phyloP scores from a whole-genome alignment of 1,140 invertebrate genomes.

The Thalassaphorura encarpata region DNA sequence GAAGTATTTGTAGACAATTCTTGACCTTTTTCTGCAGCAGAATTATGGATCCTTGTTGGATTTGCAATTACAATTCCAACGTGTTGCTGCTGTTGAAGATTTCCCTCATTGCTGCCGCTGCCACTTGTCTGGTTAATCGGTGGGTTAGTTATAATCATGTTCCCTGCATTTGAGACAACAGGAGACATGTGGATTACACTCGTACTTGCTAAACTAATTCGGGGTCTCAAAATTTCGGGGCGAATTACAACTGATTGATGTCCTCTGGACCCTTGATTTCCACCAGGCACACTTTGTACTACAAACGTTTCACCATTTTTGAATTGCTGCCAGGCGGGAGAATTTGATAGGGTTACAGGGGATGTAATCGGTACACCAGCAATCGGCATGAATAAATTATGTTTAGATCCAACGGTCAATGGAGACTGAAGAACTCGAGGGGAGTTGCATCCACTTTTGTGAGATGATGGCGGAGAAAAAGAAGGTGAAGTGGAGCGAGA shows the following conservation, averaged over 20 bases:
- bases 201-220: slow-evolving; percentile 45
- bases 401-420: slow-evolving; percentile 48
- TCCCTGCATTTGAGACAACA: slow-evolving; percentile 17
- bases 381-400: slow-evolving; percentile 79
- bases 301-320: slow-evolving; percentile 17
- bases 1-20: no score
- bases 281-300: slow-evolving; percentile 4
- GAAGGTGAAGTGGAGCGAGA: slow-evolving; percentile 80
- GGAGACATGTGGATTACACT: slow-evolving; percentile 74
- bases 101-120: neutral
- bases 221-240: slow-evolving; percentile 33
- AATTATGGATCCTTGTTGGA: no score
- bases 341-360: slow-evolving; percentile 37
- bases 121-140: no score
- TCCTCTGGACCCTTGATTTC: neutral
- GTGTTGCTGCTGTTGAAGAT: no score
- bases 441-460: slow-evolving; percentile 37
- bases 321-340: slow-evolving; percentile 24
- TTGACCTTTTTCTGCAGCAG: slow-evolving; percentile 12
- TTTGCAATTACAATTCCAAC: no score
- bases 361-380: slow-evolving; percentile 39
- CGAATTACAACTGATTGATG: slow-evolving; percentile 34
- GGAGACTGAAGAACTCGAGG: slow-evolving; percentile 56
- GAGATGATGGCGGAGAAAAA: slow-evolving; percentile 64
- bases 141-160: no score